Evolutionary conservation across 53 echinoderm and acorn worm species (phyloP).

Genomic region (Henricia sp.): DNA sequence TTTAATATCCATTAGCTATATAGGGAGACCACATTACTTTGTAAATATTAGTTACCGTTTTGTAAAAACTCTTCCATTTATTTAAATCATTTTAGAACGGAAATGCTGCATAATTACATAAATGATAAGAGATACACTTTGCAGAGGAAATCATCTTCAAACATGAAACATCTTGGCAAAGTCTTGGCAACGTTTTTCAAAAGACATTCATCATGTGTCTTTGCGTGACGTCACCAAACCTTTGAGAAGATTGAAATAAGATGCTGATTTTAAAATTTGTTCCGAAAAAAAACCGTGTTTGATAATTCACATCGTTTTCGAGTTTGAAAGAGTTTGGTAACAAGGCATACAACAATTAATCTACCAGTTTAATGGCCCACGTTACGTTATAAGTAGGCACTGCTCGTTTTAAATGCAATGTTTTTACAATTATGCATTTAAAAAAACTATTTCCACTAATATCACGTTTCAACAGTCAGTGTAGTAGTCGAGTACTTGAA

Average conservation of each 20-base stretch:
- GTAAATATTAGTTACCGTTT: neutral
- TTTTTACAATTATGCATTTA: no score
- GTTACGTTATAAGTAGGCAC: no score
- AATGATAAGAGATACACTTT: neutral
- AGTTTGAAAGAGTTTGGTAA: no score
- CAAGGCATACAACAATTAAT: no score
- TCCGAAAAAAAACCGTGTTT: neutral
- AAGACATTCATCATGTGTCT: neutral
- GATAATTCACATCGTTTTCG: no score
- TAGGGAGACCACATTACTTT: neutral
- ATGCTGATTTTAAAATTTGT: neutral
- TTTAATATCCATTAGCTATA: no score
- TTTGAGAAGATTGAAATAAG: neutral
- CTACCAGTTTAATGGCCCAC: no score
- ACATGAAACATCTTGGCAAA: neutral
- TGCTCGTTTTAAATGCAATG: no score
- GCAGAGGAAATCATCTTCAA: neutral
- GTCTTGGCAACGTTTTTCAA: neutral
- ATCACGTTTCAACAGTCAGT: no score
- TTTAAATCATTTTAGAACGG: neutral
- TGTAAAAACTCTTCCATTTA: neutral
- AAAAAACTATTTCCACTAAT: no score
- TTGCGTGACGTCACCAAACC: neutral
- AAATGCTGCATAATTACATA: conserved; percentile 16
- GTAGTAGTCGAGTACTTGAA: no score